Base-by-base conservation (phyloP, 2,888 invertebrate species). In the Ectobius pallidus region DNA sequence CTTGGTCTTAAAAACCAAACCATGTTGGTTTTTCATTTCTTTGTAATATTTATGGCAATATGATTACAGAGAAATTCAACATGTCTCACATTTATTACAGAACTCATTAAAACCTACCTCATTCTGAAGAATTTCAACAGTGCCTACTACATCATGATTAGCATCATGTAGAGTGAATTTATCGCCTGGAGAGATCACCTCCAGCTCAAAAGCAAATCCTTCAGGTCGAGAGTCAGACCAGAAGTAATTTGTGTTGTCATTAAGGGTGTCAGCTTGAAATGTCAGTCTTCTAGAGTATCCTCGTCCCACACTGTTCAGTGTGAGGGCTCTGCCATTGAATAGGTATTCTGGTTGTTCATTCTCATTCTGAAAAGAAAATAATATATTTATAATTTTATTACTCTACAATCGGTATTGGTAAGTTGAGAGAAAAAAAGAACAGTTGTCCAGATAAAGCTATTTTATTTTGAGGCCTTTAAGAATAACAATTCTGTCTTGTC, bases 221-320 rank as follows among this genome's bases (percentile, higher is more conserved):
- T 89, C 89, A 1, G 89, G 88, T 75, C 88, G 84, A 42, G 91
- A 92, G 83, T 93, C 93, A 27, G 91, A 90, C 91, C 92, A 93
- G 84, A 93, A 92, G 82, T 90, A 92, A 80, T 91, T 90, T 65
- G 86, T 85, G 81, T 91, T 91, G 75, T 88, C 85, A 83, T 91
- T 91, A 55, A 90, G 85, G 58, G 85, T 84, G 71, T 87, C 84
- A 1, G 90, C 88, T 79, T 90, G 88, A 83, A 93, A 92, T 1
- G 92, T 92, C 75, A 92, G 85, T 58, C 92, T 86, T 74, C 91
- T 87, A 6, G 91, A 89, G 80, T 91, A 92, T 9, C 93, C 92
- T 78, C 91, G 87, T 0, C 92, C 92, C 77, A 92, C 90, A 32
- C 88, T 88, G 77, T 87, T 86, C 71, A 93, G 85, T 7, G 86